A percentile compares a stretch with the other conserved stretches of the same genome.
Conservation (phyloP, 1,140 invertebrate species). For the Tetragnatha versicolor region DNA sequence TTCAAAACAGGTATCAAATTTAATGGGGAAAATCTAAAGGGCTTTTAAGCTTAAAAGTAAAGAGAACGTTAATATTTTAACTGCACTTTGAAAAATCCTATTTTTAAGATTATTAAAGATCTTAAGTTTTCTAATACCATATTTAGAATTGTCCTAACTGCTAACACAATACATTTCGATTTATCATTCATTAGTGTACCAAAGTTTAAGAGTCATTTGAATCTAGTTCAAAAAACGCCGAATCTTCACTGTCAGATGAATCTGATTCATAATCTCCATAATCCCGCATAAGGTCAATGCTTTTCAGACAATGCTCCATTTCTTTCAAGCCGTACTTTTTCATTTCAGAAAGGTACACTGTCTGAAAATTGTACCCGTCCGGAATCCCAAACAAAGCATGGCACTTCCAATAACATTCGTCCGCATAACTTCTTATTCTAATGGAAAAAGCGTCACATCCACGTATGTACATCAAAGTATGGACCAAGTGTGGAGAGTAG, state of each 20-base stretch:
- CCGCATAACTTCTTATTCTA: background rate
- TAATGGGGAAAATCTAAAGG: too few relatives aligned
- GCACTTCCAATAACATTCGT: constrained; percentile 19
- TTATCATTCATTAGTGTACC: too few relatives aligned
- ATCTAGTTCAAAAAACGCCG: background rate
- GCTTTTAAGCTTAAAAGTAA: too few relatives aligned
- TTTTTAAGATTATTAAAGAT: too few relatives aligned
- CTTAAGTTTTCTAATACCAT: too few relatives aligned
- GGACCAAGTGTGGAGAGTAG: constrained; percentile 14
- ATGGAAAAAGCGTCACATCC: background rate
- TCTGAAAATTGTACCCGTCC: constrained; percentile 31
- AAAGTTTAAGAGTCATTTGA: too few relatives aligned
- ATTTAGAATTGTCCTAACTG: too few relatives aligned
- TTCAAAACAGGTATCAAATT: too few relatives aligned
- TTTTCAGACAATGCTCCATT: background rate
- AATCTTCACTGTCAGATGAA: constrained; percentile 2
- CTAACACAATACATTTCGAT: too few relatives aligned
- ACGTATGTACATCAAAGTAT: constrained; percentile 1
- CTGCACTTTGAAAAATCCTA: too few relatives aligned
- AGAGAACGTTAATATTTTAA: too few relatives aligned
- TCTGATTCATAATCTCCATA: constrained; percentile 19
- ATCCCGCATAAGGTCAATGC: background rate
- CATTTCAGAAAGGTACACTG: constrained; percentile 20
- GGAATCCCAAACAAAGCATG: constrained; percentile 30
- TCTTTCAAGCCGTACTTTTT: background rate